Evolutionary conservation across 2,113 vertebrate genomes (phyloP), one percentile per base, ranked within the genome.

Genomic region (Marmota flaviventris): DNA sequence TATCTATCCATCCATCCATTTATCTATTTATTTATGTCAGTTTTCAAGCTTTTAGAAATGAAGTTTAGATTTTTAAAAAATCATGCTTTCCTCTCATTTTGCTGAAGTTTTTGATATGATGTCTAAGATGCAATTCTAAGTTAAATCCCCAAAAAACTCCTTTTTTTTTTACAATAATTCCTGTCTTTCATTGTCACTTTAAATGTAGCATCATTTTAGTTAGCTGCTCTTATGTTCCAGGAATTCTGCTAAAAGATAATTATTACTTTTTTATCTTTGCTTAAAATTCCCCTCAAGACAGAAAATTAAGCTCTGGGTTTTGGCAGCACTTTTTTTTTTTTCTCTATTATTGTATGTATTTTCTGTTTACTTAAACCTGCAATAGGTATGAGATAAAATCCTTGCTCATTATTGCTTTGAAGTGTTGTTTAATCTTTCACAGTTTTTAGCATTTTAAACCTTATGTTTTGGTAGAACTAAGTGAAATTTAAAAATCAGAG

Each of bases 141-240:
- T 89, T 90, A 92, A 0, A 90, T 96, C 34, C 84, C 42, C 39
- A 83, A 0, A 56, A 14, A 75, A 4, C 16, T 96, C 53, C 91
- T 81, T 97, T 85, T 97, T 37, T 37, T 84, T 95, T 89, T 73
- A 61, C 53, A 73, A 48, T 58, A 94, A 98, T 98, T 91, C 97
- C 20, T 96, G 86, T 91, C 91, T 96, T 61, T 93, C 95, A 32
- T 93, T 95, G 89, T 95, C 85, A 79, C 75, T 95, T 73, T 67
- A 95, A 97, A 96, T 96, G 79, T 70, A 94, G 45, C 73, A 90
- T 56, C 39, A 22, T 72, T 97, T 91, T 53, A 45, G 58, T 92
- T 92, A 88, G 90, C 29, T 85, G 94, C 27, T 48, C 63, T 85
- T 85, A 63, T 58, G 56, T 73, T 75, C 4, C 37, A 51, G 53